Percentiles rank a stretch among this genome's conserved stretches.
Conservation (phyloP, 2,113 vertebrate genomes). For the Anseranas semipalmata region DNA sequence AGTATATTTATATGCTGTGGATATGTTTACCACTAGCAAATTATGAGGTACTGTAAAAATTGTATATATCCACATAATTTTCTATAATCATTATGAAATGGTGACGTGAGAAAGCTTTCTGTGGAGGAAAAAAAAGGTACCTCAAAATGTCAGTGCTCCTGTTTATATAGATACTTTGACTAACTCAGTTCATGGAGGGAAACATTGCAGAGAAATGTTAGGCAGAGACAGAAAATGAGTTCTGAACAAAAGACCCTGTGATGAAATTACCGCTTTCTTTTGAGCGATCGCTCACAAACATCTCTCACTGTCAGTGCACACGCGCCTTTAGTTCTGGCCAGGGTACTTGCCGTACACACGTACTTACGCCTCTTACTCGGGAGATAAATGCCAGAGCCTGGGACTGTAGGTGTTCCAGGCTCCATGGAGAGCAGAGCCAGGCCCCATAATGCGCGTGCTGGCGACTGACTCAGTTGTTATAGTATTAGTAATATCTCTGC, state of each 20-base stretch:
- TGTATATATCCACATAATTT: background rate
- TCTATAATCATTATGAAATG: background rate
- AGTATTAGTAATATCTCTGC: background rate
- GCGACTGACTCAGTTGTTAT: background rate
- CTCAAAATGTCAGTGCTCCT: background rate
- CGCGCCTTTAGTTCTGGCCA: background rate
- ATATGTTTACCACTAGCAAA: background rate
- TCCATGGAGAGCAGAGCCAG: background rate
- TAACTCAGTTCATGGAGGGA: background rate
- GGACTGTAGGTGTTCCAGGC: background rate
- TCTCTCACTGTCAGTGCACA: background rate
- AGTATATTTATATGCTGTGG: background rate
- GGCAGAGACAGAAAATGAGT: background rate
- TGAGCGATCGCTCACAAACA: background rate
- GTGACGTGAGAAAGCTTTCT: background rate
- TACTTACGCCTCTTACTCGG: background rate
- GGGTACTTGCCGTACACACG: rapidly evolving
- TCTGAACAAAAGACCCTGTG: background rate
- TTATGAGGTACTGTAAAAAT: background rate
- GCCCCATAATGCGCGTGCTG: rapidly evolving
- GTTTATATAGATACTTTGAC: background rate
- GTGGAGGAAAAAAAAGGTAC: background rate
- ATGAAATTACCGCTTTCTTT: background rate
- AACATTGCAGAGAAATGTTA: background rate
- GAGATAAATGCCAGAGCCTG: background rate